Evolutionary conservation across 2,797 vertebrate genomes (phyloP), one percentile per base, ranked within the genome.

Genomic region (Ctenopoma multispine): DNA sequence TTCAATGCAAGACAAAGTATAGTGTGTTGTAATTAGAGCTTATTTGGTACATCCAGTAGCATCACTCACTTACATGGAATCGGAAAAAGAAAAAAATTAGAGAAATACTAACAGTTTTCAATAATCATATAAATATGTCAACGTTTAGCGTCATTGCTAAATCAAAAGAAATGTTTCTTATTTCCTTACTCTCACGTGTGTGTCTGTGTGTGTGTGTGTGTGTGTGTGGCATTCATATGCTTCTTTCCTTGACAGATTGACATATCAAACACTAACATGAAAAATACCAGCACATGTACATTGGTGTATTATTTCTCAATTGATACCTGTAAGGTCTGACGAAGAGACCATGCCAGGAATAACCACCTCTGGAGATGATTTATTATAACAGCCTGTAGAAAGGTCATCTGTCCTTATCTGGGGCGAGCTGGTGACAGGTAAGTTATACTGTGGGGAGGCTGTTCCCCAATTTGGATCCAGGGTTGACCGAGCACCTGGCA

Each of bases 391-490:
- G 86, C 79, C 78, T n/a, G n/a, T 69, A 82, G 83, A 93, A 92
- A 94, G 93, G 93, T 93, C 92, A 92, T 86, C 85, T 86, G 89
- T 93, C 87, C 90, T 90, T 92, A 91, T 93, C 87, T 89, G 85
- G 87, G 84, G 76, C 71, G 51, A 54, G 54, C 65, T n/a, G 68
- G 77, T 92, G 91, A 91, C 88, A 90, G 91, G 85, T 89, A 91
- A 86, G 87, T 89, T 87, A 85, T 92, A 90, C 85, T 74, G 77
- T 40, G n/a, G 82, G 76, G 72, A 87, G 76, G 75, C 56, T 13
- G 65, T 73, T 79, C 76, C 75, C 68, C 75, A 75, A 84, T 90
- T 89, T 83, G 84, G 87, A 88, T 84, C 81, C 84, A 80, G 81
- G 80, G 78, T 80, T 83, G 82, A 91, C 80, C 77, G 85, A 88